Percentiles rank a stretch among this genome's conserved stretches.
Evolutionary conservation across 2,888 invertebrate genomes (phyloP).

Genomic region (Eupithecia subumbrata): DNA sequence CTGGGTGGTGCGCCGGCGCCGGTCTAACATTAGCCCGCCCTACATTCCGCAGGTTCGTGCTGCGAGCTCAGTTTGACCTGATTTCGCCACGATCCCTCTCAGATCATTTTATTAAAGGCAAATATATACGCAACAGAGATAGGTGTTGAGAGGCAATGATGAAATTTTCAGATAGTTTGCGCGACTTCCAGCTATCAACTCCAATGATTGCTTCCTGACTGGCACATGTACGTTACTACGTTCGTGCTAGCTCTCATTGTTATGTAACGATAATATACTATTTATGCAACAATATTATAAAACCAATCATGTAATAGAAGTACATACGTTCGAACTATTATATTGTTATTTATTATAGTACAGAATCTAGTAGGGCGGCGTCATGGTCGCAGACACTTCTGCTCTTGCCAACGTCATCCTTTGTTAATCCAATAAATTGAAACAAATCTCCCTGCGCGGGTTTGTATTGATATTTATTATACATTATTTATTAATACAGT

Average conservation of each 20-base stretch:
- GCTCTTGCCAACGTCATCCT: conserved; percentile 39
- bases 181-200: neutral
- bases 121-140: conserved; percentile 6
- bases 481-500: too few species aligned
- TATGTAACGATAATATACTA: conserved; percentile 14
- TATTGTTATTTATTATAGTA: conserved; percentile 8
- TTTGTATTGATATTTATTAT: neutral
- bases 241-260: neutral
- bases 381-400: conserved; percentile 48
- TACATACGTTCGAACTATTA: neutral
- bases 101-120: conserved; percentile 46
- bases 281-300: conserved; percentile 7
- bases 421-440: conserved; percentile 40
- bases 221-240: conserved; percentile 3
- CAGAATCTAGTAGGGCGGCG: conserved; percentile 39
- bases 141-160: conserved; percentile 9
- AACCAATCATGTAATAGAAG: conserved; percentile 4
- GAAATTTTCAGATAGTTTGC: conserved; percentile 17
- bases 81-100: conserved; percentile 65
- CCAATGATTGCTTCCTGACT: conserved; percentile 3
- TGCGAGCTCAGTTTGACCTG: conserved; percentile 71
- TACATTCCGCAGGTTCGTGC: conserved; percentile 73
- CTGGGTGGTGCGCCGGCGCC: conserved; percentile 60
- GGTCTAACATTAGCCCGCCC: conserved; percentile 78
- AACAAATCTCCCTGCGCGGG: neutral